Base-by-base conservation (phyloP, 1,140 invertebrate genomes). In the Neodiprion lecontei region DNA sequence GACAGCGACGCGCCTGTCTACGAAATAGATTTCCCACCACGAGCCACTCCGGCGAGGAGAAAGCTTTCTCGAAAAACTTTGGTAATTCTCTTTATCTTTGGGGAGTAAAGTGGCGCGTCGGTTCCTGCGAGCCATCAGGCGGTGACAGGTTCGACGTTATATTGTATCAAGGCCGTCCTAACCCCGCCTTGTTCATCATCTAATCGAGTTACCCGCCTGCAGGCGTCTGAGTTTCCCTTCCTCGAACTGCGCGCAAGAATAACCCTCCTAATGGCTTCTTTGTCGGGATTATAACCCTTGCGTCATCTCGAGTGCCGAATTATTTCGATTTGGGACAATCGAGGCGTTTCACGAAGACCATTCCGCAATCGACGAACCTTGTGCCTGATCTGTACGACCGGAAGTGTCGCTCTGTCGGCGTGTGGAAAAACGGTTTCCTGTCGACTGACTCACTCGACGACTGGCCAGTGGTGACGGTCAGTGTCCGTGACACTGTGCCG, bases 381-480 rank as follows among this genome's bases (percentile, higher is more conserved):
- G 83, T 80, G 71, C 84, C 79, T 82, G 82, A 82, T 84, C 74
- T 40, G 28, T 69, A 69, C 66, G 77, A 78, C 75, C 81, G 81
- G 81, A 81, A 84, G 72, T 74, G 69, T 72, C 69, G 79, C 67
- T 49, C 61, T 77, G 76, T 48, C 72, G 47, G 76, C 40, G 67
- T 76, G 75, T 76, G 79, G 79, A 82, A 84, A 83, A 82, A 79
- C 79, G 77, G 82, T 79, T 84, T 86, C 85, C 84, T 83, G 75
- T 79, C 78, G 77, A 78, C 79, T 87, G 84, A 85, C 74, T 87
- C 83, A 87, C 28, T 40, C 53, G 53, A 11, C 53, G 53, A 61
- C 53, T 61, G 53, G n/a, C n/a, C 53, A 8, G n/a, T 61, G 53
- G 2, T 5, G 28, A 40, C 28, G 28, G 28, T 40, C 28, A 40